Conservation (phyloP, 2,888 invertebrate genomes). For the Napeogenes inachia region DNA sequence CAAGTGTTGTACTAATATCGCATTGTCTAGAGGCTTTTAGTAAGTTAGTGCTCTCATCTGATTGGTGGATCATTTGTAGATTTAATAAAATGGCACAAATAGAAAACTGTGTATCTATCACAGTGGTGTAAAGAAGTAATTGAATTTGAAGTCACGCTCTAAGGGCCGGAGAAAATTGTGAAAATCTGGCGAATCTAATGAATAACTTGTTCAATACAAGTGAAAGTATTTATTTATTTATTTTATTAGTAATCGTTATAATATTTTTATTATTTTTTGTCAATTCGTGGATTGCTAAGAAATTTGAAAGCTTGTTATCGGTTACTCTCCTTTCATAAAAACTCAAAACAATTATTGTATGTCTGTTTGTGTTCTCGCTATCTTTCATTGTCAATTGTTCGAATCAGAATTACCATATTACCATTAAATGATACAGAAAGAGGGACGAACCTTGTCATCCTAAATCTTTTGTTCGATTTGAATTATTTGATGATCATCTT, state of each 20-base stretch:
- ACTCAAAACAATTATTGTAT: conserved; percentile 12
- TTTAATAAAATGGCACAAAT: neutral
- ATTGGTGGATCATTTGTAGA: too few relatives aligned
- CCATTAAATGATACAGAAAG: conserved; percentile 37
- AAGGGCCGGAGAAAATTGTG: conserved; percentile 56
- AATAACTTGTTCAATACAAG: conserved; percentile 21
- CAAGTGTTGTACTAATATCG: too few relatives aligned
- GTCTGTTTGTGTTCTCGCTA: conserved; percentile 5
- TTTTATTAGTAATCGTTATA: conserved; percentile 7
- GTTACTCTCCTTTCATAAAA: too few relatives aligned
- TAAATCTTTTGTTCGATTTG: conserved; percentile 42
- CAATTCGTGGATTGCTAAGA: too few relatives aligned
- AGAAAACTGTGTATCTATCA: neutral
- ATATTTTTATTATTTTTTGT: neutral
- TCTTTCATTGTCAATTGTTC: conserved; percentile 18
- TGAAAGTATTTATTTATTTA: conserved; percentile 23
- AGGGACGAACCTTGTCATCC: conserved; percentile 48
- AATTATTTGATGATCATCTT: conserved; percentile 36
- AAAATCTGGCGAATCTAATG: conserved; percentile 62
- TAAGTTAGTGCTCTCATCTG: too few relatives aligned
- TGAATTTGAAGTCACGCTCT: conserved; percentile 49
- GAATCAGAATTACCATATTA: conserved; percentile 16
- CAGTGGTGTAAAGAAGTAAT: conserved; percentile 6
- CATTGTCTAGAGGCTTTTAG: too few relatives aligned
- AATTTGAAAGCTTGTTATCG: too few relatives aligned